Evolutionary conservation across 2,113 vertebrate genomes (phyloP).

Genomic region (Elanoides forficatus): DNA sequence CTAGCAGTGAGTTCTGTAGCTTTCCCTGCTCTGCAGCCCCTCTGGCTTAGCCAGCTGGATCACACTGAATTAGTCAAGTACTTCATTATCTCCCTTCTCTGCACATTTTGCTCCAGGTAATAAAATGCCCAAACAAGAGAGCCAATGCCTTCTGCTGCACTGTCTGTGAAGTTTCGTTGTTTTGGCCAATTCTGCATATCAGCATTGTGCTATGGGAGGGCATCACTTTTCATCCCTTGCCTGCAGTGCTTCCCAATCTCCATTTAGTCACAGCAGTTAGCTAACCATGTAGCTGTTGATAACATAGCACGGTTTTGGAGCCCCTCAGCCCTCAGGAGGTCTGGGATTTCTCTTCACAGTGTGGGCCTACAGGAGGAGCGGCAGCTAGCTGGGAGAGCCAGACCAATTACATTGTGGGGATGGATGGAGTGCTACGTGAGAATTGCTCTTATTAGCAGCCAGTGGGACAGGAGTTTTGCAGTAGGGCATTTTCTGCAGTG

Average conservation of each 20-base stretch:
- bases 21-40: constrained; percentile 78
- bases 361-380: constrained; percentile 66
- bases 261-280: constrained; percentile 76
- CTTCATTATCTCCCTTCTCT: constrained; percentile 88
- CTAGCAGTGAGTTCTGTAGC: constrained; percentile 75
- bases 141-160: constrained; percentile 82
- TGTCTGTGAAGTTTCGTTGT: constrained; percentile 84
- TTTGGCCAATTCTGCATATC: constrained; percentile 73
- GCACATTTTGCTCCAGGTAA: constrained; percentile 91
- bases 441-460: constrained; percentile 45
- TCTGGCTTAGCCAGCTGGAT: constrained; percentile 94
- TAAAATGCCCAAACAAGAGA: constrained; percentile 78
- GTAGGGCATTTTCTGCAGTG: constrained; percentile 12
- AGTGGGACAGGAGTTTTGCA: not conserved
- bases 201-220: constrained; percentile 69
- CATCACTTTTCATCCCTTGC: constrained; percentile 77
- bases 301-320: constrained; percentile 64
- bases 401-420: constrained; percentile 77
- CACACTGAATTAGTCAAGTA: constrained; percentile 88
- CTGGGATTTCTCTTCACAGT: constrained; percentile 78
- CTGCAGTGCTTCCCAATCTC: constrained; percentile 72
- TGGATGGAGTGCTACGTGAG: not conserved
- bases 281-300: constrained; percentile 78
- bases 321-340: constrained; percentile 71
- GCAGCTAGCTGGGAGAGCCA: constrained; percentile 79